These are phyloP conservation scores for Jacana jacana DNA, from an alignment of 2,113 vertebrate species.

Conservation along the genomic window DNA sequence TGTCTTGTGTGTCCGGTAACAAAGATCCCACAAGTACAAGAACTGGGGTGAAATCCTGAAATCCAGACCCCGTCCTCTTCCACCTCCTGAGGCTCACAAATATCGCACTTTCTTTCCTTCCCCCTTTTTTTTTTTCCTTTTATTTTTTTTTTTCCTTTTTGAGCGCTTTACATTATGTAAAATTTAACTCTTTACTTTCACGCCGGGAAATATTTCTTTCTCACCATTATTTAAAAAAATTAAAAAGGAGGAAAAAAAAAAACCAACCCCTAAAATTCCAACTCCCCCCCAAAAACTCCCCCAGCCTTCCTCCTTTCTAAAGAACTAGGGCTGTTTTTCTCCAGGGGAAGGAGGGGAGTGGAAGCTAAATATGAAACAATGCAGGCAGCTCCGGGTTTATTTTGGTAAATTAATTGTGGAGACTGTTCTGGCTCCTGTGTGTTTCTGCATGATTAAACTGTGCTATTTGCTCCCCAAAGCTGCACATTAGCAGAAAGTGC, in stretches of 20 bases:
- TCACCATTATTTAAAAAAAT: too few species aligned
- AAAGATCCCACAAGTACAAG: constrained; percentile 34
- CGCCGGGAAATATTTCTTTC: not conserved
- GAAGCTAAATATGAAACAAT: constrained; percentile 64
- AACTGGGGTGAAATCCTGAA: not conserved
- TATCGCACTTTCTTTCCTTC: not conserved
- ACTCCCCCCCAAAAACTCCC: not conserved
- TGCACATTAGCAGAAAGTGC: constrained; percentile 21
- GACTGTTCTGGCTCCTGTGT: constrained; percentile 1
- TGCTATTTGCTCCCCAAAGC: constrained; percentile 41
- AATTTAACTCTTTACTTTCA: constrained; percentile 45
- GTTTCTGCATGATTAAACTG: constrained; percentile 54
- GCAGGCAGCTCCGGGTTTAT: constrained; percentile 46
- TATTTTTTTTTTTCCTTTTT: not conserved
- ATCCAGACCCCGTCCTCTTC: not conserved
- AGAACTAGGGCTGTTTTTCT: constrained; percentile 28
- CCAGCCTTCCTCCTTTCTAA: not conserved
- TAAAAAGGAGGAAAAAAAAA: not conserved
- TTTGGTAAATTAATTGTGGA: constrained; percentile 63
- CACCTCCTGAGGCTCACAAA: not conserved
- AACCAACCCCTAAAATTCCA: too few species aligned
- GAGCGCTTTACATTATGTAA: not conserved
- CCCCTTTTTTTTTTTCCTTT: too few species aligned
- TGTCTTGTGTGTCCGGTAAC: constrained; percentile 4
- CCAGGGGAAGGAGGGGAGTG: constrained; percentile 37